Evolutionary conservation across 2,113 vertebrate species (phyloP).

Genomic region (Alaudala cheleensis): DNA sequence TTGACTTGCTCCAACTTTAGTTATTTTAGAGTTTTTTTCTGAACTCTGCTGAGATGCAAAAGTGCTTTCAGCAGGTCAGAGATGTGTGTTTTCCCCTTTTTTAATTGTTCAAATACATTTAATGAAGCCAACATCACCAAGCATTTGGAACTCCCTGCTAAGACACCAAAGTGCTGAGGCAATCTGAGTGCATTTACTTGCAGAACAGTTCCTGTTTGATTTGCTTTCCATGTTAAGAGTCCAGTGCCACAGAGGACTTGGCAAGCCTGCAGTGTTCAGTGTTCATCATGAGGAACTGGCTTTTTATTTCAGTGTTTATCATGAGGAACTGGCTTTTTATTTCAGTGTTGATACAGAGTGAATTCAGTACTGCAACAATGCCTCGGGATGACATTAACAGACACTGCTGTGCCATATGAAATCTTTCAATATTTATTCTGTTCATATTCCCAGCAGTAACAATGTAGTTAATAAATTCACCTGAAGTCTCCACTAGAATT

Average conservation of each 20-base stretch:
- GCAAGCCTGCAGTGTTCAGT: not conserved
- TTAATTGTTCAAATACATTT: not conserved
- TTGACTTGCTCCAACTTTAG: not conserved
- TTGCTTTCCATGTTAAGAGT: not conserved
- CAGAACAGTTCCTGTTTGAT: conserved; percentile 20
- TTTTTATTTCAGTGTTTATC: conserved; percentile 5
- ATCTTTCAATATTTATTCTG: conserved; percentile 42
- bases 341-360: not conserved
- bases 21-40: not conserved
- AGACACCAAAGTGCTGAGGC: conserved; percentile 12
- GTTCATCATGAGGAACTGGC: not conserved
- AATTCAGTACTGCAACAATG: not conserved
- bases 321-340: conserved; percentile 1
- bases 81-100: not conserved
- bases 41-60: not conserved
- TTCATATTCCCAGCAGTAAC: conserved; percentile 40
- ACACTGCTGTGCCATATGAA: not conserved
- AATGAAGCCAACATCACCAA: conserved; percentile 10
- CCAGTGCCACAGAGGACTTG: conserved; percentile 15
- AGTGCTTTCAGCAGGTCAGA: not conserved
- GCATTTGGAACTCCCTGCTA: not conserved
- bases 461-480: conserved; percentile 48
- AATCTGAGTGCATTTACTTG: not conserved
- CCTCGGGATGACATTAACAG: conserved; percentile 24
- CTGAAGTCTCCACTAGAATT: conserved; percentile 41